These are phyloP conservation scores for Sisyra terminalis DNA, from an alignment of 2,888 invertebrate species.

Conservation along the genomic window DNA sequence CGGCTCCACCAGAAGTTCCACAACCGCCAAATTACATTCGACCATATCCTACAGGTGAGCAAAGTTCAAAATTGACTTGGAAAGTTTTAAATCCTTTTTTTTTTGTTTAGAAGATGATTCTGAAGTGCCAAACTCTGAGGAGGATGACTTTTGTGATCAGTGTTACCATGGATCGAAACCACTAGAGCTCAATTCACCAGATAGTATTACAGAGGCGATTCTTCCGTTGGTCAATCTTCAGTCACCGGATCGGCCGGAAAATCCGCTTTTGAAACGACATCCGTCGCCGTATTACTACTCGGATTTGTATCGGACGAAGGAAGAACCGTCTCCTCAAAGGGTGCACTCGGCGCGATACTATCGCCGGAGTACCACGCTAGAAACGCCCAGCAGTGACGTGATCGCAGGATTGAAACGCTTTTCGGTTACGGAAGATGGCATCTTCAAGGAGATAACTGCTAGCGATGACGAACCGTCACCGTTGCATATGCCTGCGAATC, in stretches of 20 bases:
- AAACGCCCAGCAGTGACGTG: constrained; percentile 52
- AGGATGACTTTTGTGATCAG: constrained; percentile 25
- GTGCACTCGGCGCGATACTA: constrained; percentile 27
- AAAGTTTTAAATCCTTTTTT: constrained; percentile 2
- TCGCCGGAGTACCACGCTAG: constrained; percentile 56
- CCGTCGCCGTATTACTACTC: constrained; percentile 76
- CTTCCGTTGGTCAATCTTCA: constrained; percentile 26
- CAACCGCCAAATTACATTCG: constrained; percentile 3
- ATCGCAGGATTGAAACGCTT: constrained; percentile 43
- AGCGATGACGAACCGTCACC: constrained; percentile 23
- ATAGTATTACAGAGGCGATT: constrained; percentile 41
- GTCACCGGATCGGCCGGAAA: constrained; percentile 36
- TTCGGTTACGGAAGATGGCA: constrained; percentile 54
- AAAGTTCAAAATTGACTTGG: not conserved
- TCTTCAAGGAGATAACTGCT: constrained; percentile 24
- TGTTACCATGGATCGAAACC: constrained; percentile 19
- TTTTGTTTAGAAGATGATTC: constrained; percentile 27
- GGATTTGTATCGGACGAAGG: constrained; percentile 43
- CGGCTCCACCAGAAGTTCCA: not conserved
- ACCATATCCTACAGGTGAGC: constrained; percentile 4
- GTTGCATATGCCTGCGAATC: constrained; percentile 58
- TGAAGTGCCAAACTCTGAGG: constrained; percentile 24
- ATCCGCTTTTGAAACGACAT: constrained; percentile 39
- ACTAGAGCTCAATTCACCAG: constrained; percentile 49
- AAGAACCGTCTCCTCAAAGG: constrained; percentile 15